A percentile compares a stretch with the other conserved stretches of the same genome.
Conservation (phyloP, 1,140 invertebrate species). For the Anastatus disparis region DNA sequence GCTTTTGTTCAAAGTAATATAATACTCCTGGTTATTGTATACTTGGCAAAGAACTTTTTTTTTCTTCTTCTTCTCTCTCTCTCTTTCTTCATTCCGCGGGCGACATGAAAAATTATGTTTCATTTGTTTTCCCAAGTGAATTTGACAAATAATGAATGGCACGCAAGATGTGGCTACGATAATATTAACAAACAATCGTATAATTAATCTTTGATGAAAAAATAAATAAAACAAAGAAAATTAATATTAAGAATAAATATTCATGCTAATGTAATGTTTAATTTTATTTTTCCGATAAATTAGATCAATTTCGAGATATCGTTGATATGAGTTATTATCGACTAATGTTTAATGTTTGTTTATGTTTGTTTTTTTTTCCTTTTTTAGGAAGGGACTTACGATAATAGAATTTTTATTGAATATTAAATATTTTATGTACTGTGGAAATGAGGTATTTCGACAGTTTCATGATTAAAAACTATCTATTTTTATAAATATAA, state of each 20-base stretch:
- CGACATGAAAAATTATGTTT: slow-evolving; percentile 25
- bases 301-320: too few relatives aligned
- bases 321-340: too few relatives aligned
- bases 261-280: not conserved
- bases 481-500: too few relatives aligned
- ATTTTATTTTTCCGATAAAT: too few relatives aligned
- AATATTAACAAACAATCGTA: slow-evolving; percentile 10
- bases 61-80: not conserved
- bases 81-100: not conserved
- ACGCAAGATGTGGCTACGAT: slow-evolving; percentile 7
- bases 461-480: too few relatives aligned
- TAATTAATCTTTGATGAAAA: slow-evolving; percentile 2
- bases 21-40: slow-evolving; percentile 17
- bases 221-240: too few relatives aligned
- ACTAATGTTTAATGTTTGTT: too few relatives aligned
- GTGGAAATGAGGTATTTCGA: too few relatives aligned
- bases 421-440: too few relatives aligned
- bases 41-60: slow-evolving; percentile 12
- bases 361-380: too few relatives aligned
- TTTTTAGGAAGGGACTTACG: too few relatives aligned
- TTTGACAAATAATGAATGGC: slow-evolving; percentile 28
- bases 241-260: not conserved
- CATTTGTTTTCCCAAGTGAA: slow-evolving; percentile 24
- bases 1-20: slow-evolving; percentile 28
- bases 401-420: too few relatives aligned